phyloP scores from a whole-genome alignment of 1,140 invertebrate genomes.

The Zaprionus gabonicus region DNA sequence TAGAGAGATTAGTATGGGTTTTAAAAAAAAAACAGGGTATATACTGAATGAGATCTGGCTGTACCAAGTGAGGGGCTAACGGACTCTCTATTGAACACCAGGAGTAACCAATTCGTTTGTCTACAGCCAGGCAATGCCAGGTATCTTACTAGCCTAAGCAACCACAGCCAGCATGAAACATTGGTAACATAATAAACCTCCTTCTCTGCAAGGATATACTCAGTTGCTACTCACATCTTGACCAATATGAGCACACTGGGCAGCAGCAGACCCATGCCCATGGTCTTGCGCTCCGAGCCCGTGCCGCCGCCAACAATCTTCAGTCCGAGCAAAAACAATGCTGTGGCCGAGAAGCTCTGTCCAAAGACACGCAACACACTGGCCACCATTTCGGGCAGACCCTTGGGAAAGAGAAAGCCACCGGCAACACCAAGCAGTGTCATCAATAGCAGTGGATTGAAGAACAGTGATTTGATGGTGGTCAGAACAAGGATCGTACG shows the following conservation, averaged over 20 bases:
- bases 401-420: constrained; percentile 92
- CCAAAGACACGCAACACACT: constrained; percentile 92
- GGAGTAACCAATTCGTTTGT: no score
- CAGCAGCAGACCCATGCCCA: constrained; percentile 85
- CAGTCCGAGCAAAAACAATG: constrained; percentile 95
- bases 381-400: constrained; percentile 90
- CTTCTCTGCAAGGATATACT: no score
- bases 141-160: no score
- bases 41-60: no score
- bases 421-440: constrained; percentile 95
- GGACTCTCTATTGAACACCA: no score
- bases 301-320: constrained; percentile 96
- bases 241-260: constrained; percentile 94
- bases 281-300: constrained; percentile 85
- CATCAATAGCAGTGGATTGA: constrained; percentile 97
- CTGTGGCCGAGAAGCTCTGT: constrained; percentile 95
- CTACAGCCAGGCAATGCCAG: no score
- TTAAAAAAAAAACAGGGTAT: neutral
- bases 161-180: no score
- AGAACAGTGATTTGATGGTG: constrained; percentile 89
- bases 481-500: constrained; percentile 84
- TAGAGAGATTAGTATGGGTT: neutral
- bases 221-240: constrained; percentile 89
- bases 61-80: no score
- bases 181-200: no score